These are phyloP conservation scores for Equus quagga DNA, from an alignment of 2,113 vertebrate genomes.

Conservation along the genomic window DNA sequence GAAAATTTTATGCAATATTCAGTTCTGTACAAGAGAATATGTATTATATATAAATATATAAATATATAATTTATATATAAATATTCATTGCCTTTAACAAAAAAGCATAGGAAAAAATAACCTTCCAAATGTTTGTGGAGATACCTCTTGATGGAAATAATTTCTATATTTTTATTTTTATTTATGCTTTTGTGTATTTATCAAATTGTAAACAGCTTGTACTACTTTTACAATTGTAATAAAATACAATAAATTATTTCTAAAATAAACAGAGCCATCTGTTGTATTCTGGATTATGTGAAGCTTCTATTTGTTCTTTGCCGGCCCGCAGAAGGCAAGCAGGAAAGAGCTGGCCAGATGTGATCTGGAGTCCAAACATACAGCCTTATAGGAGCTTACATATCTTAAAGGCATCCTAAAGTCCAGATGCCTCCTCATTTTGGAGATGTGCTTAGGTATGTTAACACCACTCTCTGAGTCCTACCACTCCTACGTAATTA, in stretches of 20 bases:
- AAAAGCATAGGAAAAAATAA: not conserved
- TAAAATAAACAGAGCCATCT: not conserved
- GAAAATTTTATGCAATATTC: not conserved
- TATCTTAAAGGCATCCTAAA: not conserved
- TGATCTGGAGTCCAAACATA: not conserved
- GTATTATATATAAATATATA: too few relatives aligned
- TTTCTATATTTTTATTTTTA: constrained; percentile 52
- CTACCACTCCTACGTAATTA: not conserved
- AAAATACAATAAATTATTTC: constrained; percentile 52
- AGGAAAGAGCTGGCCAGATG: constrained; percentile 23
- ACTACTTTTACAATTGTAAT: constrained; percentile 44
- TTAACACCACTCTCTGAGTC: constrained; percentile 25
- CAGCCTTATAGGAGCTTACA: not conserved
- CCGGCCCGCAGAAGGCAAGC: constrained; percentile 31
- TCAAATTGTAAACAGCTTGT: not conserved
- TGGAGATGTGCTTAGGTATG: not conserved
- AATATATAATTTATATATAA: not conserved
- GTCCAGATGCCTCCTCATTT: not conserved
- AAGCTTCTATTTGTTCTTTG: constrained; percentile 12
- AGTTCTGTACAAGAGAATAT: not conserved
- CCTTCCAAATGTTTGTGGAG: not conserved
- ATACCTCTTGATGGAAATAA: constrained; percentile 13
- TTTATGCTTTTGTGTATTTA: constrained; percentile 48
- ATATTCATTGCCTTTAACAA: not conserved
- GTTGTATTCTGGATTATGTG: constrained; percentile 14